phyloP scores from a whole-genome alignment of 2,888 invertebrate genomes.

The Phortica okadai region DNA sequence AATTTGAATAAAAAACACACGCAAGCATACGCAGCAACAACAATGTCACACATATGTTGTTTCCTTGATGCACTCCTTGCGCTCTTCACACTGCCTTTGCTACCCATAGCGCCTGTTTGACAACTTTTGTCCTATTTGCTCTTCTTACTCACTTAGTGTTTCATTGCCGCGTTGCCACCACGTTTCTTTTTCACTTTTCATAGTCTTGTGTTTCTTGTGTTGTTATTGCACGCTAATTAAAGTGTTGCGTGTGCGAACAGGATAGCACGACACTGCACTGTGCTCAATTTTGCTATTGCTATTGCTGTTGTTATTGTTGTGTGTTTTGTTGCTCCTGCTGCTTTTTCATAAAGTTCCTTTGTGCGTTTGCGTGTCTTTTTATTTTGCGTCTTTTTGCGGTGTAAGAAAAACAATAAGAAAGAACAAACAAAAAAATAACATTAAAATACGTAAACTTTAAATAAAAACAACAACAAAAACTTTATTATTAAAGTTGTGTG shows the following conservation, averaged over 20 bases:
- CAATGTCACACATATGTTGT: constrained; percentile 14
- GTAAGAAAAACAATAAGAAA: too few relatives aligned
- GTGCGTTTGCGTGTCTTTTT: too few relatives aligned
- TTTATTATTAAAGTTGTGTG: too few relatives aligned
- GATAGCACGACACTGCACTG: neutral
- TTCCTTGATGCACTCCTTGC: neutral
- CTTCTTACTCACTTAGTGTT: neutral
- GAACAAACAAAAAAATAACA: too few relatives aligned
- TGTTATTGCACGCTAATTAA: neutral
- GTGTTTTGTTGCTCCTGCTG: neutral
- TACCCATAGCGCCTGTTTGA: neutral
- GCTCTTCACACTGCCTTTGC: neutral
- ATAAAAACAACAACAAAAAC: too few relatives aligned
- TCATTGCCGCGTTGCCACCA: neutral
- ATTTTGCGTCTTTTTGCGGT: too few relatives aligned
- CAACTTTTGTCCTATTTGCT: neutral
- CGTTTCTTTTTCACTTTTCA: neutral
- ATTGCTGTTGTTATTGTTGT: neutral
- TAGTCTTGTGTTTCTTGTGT: neutral
- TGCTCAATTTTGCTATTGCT: neutral
- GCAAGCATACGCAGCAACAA: neutral
- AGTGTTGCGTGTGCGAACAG: neutral
- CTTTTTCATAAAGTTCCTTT: neutral
- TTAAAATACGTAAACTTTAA: too few relatives aligned
- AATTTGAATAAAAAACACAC: neutral